Evolutionary conservation across 2,888 invertebrate genomes (phyloP), one percentile per base, ranked within the genome.

Genomic region (Digitonthophagus gazella): DNA sequence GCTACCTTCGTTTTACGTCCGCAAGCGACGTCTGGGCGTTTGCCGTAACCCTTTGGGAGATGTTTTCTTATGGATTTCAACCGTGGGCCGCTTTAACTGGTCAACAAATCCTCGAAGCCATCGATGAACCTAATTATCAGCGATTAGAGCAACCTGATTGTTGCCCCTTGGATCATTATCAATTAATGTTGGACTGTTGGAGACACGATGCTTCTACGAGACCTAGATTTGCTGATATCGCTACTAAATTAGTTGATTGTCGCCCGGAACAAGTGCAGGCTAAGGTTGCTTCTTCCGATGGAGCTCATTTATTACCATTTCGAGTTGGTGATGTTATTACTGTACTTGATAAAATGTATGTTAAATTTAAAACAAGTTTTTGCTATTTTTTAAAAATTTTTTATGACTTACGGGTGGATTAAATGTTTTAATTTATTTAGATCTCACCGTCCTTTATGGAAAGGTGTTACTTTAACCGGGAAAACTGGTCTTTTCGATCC

Each of bases 1-100:
- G 96, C 74, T 98, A 94, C 82, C 86, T 98, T 71, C 90, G 95
- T 69, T 99, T 99, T 82, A 99, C 98, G 0, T 95, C 96, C 4
- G 92, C 97, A 3, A 96, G 96, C 68, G 99, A 99, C 80, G 96
- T 98, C 0, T 99, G 98, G 98, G 96, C 98, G 0, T 99, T 92
- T 81, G 98, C 95, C 2, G 83, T 98, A 0, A 96, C 97, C n/a
- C 85, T 99, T 0, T 99, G 98, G 98, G 99, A 99, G 83, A 96
- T 98, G 95, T 99, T 98, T 82, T 96, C 96, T 0, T 98, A 98
- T 79, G 98, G 98, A 0, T 96, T 96, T 80, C 97, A 98, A 82
- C 99, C 99, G 0, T 99, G 98, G 98, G 94, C 95, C 0, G 97
- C 96, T 0, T 86, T 96, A 66, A 96, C 95, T 0, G 83, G 83